These are phyloP conservation scores for Leptarthrus brevirostris DNA, from an alignment of 2,888 invertebrate species.

Conservation along the genomic window DNA sequence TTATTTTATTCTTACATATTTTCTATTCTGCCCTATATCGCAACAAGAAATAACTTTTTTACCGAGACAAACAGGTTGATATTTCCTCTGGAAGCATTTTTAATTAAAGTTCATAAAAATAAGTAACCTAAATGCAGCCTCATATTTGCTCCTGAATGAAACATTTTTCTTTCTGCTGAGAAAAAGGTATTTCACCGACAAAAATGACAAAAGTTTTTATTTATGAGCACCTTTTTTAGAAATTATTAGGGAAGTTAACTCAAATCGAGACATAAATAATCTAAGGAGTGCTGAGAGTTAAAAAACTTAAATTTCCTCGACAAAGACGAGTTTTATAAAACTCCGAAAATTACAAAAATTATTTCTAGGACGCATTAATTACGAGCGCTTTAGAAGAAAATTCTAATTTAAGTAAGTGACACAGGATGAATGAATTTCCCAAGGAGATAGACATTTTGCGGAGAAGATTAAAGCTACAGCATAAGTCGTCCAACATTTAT, in stretches of 20 bases:
- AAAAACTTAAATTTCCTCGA: background rate
- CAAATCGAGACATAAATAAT: conserved; percentile 30
- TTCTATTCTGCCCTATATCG: no score
- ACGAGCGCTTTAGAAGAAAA: background rate
- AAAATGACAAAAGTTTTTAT: conserved; percentile 40
- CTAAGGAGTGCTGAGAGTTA: background rate
- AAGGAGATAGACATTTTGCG: background rate
- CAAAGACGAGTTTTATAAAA: background rate
- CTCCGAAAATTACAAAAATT: background rate
- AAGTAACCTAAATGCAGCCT: no score
- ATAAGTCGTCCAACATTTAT: conserved; percentile 6
- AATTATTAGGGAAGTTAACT: conserved; percentile 16
- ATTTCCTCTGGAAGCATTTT: no score
- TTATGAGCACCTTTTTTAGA: conserved; percentile 7
- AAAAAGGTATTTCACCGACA: conserved; percentile 8
- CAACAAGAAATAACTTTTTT: no score
- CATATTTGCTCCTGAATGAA: no score
- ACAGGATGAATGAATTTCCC: background rate
- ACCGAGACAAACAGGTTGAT: no score
- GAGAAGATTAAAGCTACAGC: background rate
- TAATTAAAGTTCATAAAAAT: no score
- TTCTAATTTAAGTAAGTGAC: background rate
- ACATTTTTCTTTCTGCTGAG: no score
- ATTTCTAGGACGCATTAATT: conserved; percentile 6
- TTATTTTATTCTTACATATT: no score